Evolutionary conservation across 1,140 invertebrate species (phyloP), one percentile per base, ranked within the genome.

Genomic region (Brachionus asplanchnoidis): DNA sequence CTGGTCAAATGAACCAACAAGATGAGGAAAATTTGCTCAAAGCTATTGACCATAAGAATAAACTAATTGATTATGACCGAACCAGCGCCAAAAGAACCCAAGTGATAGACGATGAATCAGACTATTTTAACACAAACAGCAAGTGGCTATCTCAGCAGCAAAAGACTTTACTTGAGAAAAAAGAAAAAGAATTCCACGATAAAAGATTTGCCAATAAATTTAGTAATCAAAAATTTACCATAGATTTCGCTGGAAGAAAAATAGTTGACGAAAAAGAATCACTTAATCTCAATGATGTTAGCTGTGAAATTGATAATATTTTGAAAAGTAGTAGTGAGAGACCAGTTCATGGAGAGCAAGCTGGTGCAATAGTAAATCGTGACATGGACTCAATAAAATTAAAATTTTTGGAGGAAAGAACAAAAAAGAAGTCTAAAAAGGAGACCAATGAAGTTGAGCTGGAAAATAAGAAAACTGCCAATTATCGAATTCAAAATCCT

Each of bases 61-160:
- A 92, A 85, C 90, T 98, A 50, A 88, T 98, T 42, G 95, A 97
- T 87, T 97, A 92, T 91, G 95, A 98, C 89, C 91, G 92, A 85
- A 95, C 93, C 70, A 93, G 95, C 90, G 93, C 94, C 86, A 92
- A 93, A 84, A 91, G 95, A 85, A 97, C 96, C 0, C 93, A 93
- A 87, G 95, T 98, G 2, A 97, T 96, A 85, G 96, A 98, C 89
- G 96, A 98, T 89, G 95, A 98, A 88, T 93, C 93, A 85, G 97
- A 98, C 89, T 98, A 98, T 89, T 98, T 95, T 90, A 92, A 93
- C 85, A 90, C 93, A 6, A 93, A 93, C 88, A 90, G 90, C 85
- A 93, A 93, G 23, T 97, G 96, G 95, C 88, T 96, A 3, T 93
- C 91, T 60, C 90, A 93, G 12, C 89, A 91, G 11, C 93, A 96